Percentiles rank a stretch among this genome's conserved stretches.
Conservation (phyloP, 2,113 vertebrate species). For the Dasyurus viverrinus region DNA sequence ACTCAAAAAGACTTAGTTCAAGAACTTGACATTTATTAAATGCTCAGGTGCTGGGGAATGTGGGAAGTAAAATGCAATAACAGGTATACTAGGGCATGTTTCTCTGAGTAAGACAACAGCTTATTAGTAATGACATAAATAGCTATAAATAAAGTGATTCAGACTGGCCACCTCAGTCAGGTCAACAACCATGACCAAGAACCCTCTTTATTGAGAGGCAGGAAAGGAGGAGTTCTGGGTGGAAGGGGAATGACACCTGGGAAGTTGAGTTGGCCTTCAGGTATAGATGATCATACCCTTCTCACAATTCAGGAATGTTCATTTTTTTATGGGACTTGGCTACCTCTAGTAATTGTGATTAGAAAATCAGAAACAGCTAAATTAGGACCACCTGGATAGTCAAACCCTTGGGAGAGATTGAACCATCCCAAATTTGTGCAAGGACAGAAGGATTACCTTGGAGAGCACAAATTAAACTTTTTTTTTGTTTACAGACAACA, state of each 20-base stretch:
- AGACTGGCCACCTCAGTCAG: background rate
- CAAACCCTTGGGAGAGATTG: background rate
- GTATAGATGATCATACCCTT: background rate
- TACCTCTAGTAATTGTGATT: background rate
- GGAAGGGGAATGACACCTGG: background rate
- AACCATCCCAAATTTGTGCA: background rate
- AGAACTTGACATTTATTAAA: background rate
- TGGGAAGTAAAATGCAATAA: background rate
- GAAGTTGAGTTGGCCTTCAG: background rate
- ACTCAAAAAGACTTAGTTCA: background rate
- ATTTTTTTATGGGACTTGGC: background rate
- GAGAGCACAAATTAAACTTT: no score
- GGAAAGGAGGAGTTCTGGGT: background rate
- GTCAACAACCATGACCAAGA: background rate
- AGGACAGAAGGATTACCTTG: background rate
- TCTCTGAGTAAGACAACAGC: background rate
- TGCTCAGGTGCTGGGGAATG: background rate
- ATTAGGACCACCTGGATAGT: background rate
- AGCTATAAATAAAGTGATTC: background rate
- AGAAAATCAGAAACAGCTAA: background rate
- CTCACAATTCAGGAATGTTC: background rate
- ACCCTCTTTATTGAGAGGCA: background rate
- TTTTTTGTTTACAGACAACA: background rate
- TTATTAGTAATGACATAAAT: background rate
- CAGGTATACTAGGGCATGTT: background rate